phyloP scores from a whole-genome alignment of 2,888 invertebrate genomes.

The Ennomos quercinarius region DNA sequence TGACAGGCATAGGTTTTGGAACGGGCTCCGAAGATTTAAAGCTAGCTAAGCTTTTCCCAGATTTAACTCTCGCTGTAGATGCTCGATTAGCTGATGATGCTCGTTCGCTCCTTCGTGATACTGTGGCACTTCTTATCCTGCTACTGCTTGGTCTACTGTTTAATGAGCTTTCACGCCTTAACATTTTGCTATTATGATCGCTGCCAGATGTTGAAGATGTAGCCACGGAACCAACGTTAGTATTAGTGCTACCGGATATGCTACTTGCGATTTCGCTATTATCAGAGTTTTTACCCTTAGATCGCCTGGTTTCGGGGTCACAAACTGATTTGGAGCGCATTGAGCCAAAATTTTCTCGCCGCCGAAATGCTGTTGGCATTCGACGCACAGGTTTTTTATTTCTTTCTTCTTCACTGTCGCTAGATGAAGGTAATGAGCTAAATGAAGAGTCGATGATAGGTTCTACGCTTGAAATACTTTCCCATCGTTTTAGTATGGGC shows the following conservation, averaged over 20 bases:
- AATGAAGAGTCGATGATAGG: conserved; percentile 89
- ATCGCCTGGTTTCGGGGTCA: conserved; percentile 74
- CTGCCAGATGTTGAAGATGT: conserved; percentile 80
- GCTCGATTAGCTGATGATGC: conserved; percentile 84
- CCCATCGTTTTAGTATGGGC: conserved; percentile 81
- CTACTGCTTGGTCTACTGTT: conserved; percentile 70
- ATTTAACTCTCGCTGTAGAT: conserved; percentile 87
- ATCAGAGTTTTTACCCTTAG: conserved; percentile 66
- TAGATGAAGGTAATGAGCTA: conserved; percentile 84
- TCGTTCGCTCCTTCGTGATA: conserved; percentile 73
- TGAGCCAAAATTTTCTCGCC: conserved; percentile 72
- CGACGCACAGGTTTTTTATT: conserved; percentile 70
- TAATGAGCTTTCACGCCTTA: conserved; percentile 72
- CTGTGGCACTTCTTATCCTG: conserved; percentile 81
- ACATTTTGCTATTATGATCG: conserved; percentile 70
- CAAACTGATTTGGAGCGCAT: conserved; percentile 81
- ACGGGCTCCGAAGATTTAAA: conserved; percentile 82
- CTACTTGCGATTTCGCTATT: conserved; percentile 76
- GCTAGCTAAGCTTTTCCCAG: conserved; percentile 77
- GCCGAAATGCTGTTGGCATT: conserved; percentile 70
- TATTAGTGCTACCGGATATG: conserved; percentile 74
- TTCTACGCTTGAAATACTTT: conserved; percentile 89
- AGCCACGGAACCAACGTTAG: conserved; percentile 73
- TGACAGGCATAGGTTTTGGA: conserved; percentile 73
- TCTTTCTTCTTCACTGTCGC: conserved; percentile 78